Evolutionary conservation across 2,888 invertebrate genomes (phyloP), one percentile per base, ranked within the genome.

Genomic region (Suillia variegata): DNA sequence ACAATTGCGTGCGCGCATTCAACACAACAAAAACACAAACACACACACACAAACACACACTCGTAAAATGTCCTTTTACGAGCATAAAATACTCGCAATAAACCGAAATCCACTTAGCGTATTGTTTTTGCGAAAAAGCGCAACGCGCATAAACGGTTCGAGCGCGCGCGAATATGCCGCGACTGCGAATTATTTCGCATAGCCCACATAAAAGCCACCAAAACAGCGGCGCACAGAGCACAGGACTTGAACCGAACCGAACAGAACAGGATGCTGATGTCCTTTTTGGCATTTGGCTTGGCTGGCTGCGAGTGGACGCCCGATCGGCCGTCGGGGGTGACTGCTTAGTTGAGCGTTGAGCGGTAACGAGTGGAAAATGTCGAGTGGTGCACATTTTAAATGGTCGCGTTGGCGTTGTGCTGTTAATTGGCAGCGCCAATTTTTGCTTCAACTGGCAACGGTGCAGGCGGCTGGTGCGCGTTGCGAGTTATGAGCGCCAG

Each of bases 341-440:
- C n/a, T n/a, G n/a, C n/a, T n/a, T n/a, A n/a, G n/a, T n/a, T n/a
- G n/a, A n/a, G n/a, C n/a, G n/a, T n/a, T n/a, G n/a, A n/a, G n/a
- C n/a, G n/a, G n/a, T n/a, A n/a, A n/a, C n/a, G n/a, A n/a, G n/a
- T n/a, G n/a, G n/a, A n/a, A n/a, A n/a, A n/a, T n/a, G n/a, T n/a
- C n/a, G 26, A 6, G 5, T 26, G 26, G 26, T 5, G 26, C 26
- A 26, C 26, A 10, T 26, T 26, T 10, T 26, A 26, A 26, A 26
- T 10, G 26, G 10, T 10, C 26, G 26, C 26, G 26, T n/a, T n/a
- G n/a, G n/a, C n/a, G 6, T 31, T 31, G 38, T 38, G 15, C 15
- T 38, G 38, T n/a, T 38, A 38, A 38, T 38, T 38, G 38, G 38
- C n/a, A 38, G 38, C 38, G n/a, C n/a, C 38, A 5, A 38, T 38